A percentile compares a stretch with the other conserved stretches of the same genome.
Conservation (phyloP, 2,113 vertebrate species). For the Tylochromis polylepis region DNA sequence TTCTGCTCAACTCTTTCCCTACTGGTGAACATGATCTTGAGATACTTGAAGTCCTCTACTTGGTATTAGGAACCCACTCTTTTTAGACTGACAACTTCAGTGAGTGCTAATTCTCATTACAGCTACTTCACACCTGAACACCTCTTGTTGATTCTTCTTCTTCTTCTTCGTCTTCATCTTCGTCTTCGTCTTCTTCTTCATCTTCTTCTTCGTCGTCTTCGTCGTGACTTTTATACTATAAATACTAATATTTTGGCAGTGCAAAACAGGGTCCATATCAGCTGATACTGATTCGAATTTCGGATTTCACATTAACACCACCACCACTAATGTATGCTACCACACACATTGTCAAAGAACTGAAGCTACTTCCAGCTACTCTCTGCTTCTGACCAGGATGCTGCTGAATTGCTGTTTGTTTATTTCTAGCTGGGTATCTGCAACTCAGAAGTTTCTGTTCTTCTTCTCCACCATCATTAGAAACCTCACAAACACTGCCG, state of each 20-base stretch:
- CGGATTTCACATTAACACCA: not conserved
- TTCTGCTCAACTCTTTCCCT: not conserved
- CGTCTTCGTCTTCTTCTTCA: too few species aligned
- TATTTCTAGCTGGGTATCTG: not conserved
- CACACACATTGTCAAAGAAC: not conserved
- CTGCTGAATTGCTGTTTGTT: not conserved
- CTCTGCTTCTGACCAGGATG: not conserved
- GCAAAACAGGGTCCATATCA: not conserved
- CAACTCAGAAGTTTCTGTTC: not conserved
- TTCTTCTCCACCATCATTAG: not conserved
- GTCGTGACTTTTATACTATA: too few species aligned
- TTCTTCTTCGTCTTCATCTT: too few species aligned
- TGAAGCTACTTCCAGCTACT: not conserved
- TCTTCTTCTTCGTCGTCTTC: too few species aligned
- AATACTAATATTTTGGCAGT: too few species aligned
- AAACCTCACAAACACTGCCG: not conserved
- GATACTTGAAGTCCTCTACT: not conserved
- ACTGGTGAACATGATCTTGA: not conserved
- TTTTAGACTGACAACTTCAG: not conserved
- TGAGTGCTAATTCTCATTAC: not conserved
- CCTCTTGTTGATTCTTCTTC: not conserved
- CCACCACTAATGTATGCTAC: not conserved
- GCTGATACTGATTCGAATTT: not conserved
- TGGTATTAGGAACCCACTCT: not conserved
- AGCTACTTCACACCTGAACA: not conserved